Evolutionary conservation across 2,797 vertebrate genomes (phyloP), one percentile per base, ranked within the genome.

Genomic region (Ceryle rudis): DNA sequence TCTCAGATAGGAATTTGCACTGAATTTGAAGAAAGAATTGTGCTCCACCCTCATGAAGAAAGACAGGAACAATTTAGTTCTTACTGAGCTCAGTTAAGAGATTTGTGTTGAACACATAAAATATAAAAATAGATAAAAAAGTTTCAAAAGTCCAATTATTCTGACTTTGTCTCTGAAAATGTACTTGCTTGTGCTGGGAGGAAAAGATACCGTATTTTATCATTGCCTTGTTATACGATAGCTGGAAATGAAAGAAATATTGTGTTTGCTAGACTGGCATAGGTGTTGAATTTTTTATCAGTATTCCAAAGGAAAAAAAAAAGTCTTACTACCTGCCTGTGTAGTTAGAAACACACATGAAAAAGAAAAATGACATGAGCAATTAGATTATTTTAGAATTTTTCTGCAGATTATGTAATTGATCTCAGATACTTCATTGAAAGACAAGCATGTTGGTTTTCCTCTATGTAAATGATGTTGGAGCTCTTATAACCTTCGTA

Each of bases 261-360:
- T 33, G 42, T 78, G 20, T 88, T 95, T 84, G 23, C 41, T 95
- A 81, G 69, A 72, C 73, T 55, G 52, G 49, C 69, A 86, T 54
- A 89, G 65, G 47, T 85, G 55, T 83, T 96, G 74, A 94, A 92
- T 83, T 93, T 97, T 97, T 95, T 93, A 96, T 92, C 78, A 37
- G 28, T 90, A 51, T 65, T 90, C 62, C 71, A 69, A 93, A 19
- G 70, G 44, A 82, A 89, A 80, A 83, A 10, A 11, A 1, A 77
- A 41, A 41, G 41, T 87, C 46, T 78, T 81, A 58, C 51, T 86
- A 81, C 67, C 82, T 84, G 83, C 23, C 57, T 90, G 14, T 61
- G 37, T 71, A 83, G 73, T 57, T 92, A 70, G 47, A 96, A 96
- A 78, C 37, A 86, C 47, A 87, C 14, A 20, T 47, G 47, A 57